Evolutionary conservation across 2,113 vertebrate genomes (phyloP).

Genomic region (Silurus meridionalis): DNA sequence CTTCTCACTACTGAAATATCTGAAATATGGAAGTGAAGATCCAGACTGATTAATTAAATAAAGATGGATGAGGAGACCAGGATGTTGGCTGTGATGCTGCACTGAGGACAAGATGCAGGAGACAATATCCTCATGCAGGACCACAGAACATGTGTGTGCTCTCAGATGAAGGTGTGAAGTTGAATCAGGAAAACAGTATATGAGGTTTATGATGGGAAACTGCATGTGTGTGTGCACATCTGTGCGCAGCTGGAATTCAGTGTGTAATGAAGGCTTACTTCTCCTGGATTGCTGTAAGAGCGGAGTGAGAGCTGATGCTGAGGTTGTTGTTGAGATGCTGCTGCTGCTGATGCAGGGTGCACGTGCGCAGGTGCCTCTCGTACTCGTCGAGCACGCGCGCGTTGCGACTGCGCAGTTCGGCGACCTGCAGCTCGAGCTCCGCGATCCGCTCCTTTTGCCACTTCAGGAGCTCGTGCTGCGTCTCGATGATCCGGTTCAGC

Average conservation of each 20-base stretch:
- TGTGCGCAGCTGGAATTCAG: not conserved
- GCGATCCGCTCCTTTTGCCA: constrained; percentile 82
- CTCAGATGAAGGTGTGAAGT: no score
- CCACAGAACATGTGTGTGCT: no score
- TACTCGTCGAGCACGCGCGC: constrained; percentile 81
- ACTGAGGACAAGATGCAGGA: no score
- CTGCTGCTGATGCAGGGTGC: constrained; percentile 73
- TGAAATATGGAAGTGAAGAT: no score
- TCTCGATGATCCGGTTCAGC: constrained; percentile 85
- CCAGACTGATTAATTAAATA: no score
- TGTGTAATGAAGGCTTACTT: constrained; percentile 53
- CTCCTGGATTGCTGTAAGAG: constrained; percentile 76
- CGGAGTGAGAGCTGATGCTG: constrained; percentile 59
- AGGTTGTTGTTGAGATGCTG: constrained; percentile 27
- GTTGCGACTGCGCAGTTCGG: constrained; percentile 82
- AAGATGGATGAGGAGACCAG: no score
- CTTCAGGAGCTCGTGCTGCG: constrained; percentile 88
- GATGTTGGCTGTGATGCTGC: no score
- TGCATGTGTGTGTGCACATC: not conserved
- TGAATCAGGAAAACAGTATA: no score
- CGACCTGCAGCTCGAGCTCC: constrained; percentile 91
- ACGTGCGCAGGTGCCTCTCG: constrained; percentile 88
- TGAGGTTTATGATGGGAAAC: no score
- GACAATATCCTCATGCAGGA: no score
- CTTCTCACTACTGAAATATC: no score